These are phyloP conservation scores for Piscicola geometra DNA, from an alignment of 2,888 invertebrate species.

Conservation along the genomic window DNA sequence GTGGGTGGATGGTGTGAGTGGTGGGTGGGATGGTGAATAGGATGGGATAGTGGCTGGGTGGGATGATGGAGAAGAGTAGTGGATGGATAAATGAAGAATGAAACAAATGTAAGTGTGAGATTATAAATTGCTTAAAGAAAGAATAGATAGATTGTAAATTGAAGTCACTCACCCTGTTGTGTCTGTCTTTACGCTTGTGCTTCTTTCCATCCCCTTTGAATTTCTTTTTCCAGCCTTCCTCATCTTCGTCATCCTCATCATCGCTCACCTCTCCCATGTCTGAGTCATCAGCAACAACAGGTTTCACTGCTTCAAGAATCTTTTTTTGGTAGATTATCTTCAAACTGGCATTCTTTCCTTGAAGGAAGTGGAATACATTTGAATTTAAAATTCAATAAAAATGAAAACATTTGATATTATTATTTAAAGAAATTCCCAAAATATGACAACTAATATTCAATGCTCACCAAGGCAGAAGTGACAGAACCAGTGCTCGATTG, in stretches of 20 bases:
- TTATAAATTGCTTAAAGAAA: background rate
- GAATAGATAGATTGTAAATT: background rate
- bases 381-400: background rate
- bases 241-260: slow-evolving; percentile 21
- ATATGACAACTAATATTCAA: background rate
- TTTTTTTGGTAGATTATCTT: slow-evolving; percentile 52
- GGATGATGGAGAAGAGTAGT: too few species aligned
- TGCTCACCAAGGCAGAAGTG: slow-evolving; percentile 55
- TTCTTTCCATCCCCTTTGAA: slow-evolving; percentile 2
- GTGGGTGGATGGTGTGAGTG: too few species aligned
- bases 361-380: slow-evolving; percentile 2
- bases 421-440: too few species aligned
- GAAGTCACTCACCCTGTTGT: slow-evolving; percentile 8
- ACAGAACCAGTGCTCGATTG: slow-evolving; percentile 89
- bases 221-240: background rate
- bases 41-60: too few species aligned
- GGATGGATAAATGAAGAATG: too few species aligned
- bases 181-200: slow-evolving; percentile 23
- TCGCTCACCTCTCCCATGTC: slow-evolving; percentile 23
- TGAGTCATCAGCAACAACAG: slow-evolving; percentile 29
- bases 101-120: too few species aligned
- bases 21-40: too few species aligned
- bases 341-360: slow-evolving; percentile 47
- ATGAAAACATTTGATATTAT: too few species aligned
- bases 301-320: slow-evolving; percentile 41